Conservation (phyloP, 2,113 vertebrate genomes). For the Equus przewalskii region DNA sequence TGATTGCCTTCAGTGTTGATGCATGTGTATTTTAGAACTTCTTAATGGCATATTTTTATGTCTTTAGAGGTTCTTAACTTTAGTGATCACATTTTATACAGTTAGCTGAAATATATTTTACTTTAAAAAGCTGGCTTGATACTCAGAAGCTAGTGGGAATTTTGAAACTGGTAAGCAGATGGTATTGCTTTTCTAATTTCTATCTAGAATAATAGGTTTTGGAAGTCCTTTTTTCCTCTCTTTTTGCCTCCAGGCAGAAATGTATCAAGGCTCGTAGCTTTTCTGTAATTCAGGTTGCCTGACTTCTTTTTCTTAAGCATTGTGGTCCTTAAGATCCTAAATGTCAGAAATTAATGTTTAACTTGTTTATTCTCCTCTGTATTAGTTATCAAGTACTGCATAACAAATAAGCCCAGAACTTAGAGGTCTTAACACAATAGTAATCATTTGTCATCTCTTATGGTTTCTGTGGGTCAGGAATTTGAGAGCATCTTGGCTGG, state of each 20-base stretch:
- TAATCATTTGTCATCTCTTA: neutral
- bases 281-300: neutral
- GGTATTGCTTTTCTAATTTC: conserved; percentile 1
- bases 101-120: conserved; percentile 44
- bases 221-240: neutral
- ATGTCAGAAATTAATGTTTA: conserved; percentile 3
- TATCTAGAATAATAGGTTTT: neutral
- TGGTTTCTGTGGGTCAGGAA: conserved; percentile 11
- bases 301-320: neutral
- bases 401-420: neutral
- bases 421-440: neutral
- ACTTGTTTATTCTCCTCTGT: conserved; percentile 17
- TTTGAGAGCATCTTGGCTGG: neutral
- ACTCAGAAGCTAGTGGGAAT: neutral
- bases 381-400: conserved; percentile 8
- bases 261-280: neutral
- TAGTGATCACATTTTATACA: conserved; percentile 2
- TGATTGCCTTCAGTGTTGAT: conserved; percentile 43
- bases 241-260: neutral
- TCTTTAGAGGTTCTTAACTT: neutral
- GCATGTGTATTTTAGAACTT: conserved; percentile 3
- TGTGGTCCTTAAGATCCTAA: neutral
- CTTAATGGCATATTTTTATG: conserved; percentile 45
- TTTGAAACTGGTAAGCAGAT: conserved; percentile 39
- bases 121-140: conserved; percentile 46